These are phyloP conservation scores for Globia sparganii DNA, from an alignment of 2,888 invertebrate species.

Conservation along the genomic window DNA sequence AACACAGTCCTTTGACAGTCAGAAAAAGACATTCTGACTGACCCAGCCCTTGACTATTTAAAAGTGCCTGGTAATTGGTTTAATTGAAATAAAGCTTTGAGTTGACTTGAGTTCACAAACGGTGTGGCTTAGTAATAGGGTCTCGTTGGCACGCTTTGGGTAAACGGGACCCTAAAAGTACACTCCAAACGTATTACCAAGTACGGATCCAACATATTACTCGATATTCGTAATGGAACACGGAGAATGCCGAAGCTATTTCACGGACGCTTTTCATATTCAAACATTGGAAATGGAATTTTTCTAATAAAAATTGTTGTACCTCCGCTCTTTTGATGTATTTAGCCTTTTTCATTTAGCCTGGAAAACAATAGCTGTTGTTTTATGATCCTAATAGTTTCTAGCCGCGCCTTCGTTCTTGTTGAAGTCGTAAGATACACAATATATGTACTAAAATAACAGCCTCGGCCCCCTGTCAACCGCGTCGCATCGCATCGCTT, in stretches of 20 bases:
- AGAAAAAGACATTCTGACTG: neutral
- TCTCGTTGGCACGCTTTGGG: too few relatives aligned
- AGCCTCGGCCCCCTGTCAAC: neutral
- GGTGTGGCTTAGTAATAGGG: neutral
- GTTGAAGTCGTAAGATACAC: neutral
- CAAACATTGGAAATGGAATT: slow-evolving; percentile 62
- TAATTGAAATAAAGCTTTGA: neutral
- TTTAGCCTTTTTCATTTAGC: slow-evolving; percentile 29
- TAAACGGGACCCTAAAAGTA: slow-evolving; percentile 20
- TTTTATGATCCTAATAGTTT: slow-evolving; percentile 20
- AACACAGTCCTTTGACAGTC: neutral
- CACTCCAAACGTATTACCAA: slow-evolving; percentile 40
- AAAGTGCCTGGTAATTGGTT: neutral
- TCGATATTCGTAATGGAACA: slow-evolving; percentile 61
- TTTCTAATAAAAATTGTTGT: slow-evolving; percentile 59
- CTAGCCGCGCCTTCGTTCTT: neutral
- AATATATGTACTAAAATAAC: neutral
- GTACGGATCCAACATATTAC: slow-evolving; percentile 52
- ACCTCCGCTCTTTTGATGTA: slow-evolving; percentile 41
- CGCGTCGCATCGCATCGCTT: neutral
- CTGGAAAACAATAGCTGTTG: slow-evolving; percentile 30
- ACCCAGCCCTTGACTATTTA: neutral
- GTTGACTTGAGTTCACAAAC: neutral
- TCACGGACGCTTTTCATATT: slow-evolving; percentile 59
- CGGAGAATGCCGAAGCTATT: slow-evolving; percentile 57